phyloP scores from a whole-genome alignment of 2,797 vertebrate genomes.

The Salmo trutta region DNA sequence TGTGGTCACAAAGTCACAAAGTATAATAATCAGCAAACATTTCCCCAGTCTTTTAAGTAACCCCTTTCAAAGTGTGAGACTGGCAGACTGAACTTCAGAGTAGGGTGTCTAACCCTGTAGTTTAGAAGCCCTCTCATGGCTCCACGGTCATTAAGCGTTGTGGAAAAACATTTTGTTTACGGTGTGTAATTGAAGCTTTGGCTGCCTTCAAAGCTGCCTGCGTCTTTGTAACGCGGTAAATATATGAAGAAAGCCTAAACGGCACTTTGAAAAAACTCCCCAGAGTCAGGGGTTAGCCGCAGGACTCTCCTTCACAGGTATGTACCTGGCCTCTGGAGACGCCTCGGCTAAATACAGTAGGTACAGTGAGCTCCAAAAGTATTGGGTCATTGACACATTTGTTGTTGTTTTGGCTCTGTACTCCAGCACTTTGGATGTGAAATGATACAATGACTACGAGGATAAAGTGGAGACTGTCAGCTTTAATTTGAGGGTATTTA shows the following conservation, averaged over 20 bases:
- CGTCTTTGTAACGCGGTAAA: constrained; percentile 49
- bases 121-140: constrained; percentile 66
- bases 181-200: constrained; percentile 73
- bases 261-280: constrained; percentile 39
- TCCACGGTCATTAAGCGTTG: constrained; percentile 55
- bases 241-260: constrained; percentile 52
- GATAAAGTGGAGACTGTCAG: no score
- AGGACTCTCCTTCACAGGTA: constrained; percentile 50
- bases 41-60: constrained; percentile 56
- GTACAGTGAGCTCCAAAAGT: no score
- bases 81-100: constrained; percentile 48
- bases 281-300: constrained; percentile 23
- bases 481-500: no score
- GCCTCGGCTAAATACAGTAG: constrained; percentile 38
- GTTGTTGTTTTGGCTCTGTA: no score
- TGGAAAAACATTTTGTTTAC: constrained; percentile 66
- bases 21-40: constrained; percentile 38
- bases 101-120: constrained; percentile 61
- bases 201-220: constrained; percentile 67
- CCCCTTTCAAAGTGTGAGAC: constrained; percentile 43
- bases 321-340: constrained; percentile 44
- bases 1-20: constrained; percentile 26
- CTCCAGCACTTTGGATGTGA: no score
- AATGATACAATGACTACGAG: no score
- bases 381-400: no score